Base-by-base conservation (phyloP, 1,140 invertebrate genomes). In the Stratiolaelaps scimitus region DNA sequence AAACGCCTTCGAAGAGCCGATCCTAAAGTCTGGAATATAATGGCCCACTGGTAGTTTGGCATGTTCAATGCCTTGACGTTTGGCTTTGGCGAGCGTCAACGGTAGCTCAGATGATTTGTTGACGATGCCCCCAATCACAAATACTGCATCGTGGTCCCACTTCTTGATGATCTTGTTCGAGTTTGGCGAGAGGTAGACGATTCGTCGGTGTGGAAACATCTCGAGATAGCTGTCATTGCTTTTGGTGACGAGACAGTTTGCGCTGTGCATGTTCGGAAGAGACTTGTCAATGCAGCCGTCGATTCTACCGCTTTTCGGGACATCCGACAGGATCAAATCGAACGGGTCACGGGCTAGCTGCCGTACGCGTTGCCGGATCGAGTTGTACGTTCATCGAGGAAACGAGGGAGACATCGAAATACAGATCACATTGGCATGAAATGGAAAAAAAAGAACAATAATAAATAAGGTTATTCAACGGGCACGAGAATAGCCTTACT, bases 171-270 rank as follows among this genome's bases (percentile, higher is more conserved):
- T 80, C 48, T 84, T 77, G 23, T 78, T 76, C 69, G 84, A 84
- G 77, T 94, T 83, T 20, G 90, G 89, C 45, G 88, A 87, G 20
- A 95, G 76, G 75, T 94, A 94, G 1, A 94, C 84, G 23, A 95
- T 75, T 68, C 85, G 79, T 13, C 88, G 76, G 74, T 82, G 86
- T 0, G 87, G 84, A 77, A 88, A 93, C 10, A 87, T 19, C 69
- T 93, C 84, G 28, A 90, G 78, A 76, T 90, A 94, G 72, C 83
- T 85, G 74, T 86, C 72, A 44, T 79, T 74, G 43, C 83, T 83
- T 4, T 89, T 72, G 5, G 34, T 40, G 34, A 40, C 10, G 34
- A 40, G 34, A 10, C 34, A 40, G 10, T 40, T 40, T 4, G 5
- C 10, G 4, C 10, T 40, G 34, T 40, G 4, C 4, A 40, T 40